Conservation (phyloP, 1,140 invertebrate genomes). For the Calycopis cecrops region DNA sequence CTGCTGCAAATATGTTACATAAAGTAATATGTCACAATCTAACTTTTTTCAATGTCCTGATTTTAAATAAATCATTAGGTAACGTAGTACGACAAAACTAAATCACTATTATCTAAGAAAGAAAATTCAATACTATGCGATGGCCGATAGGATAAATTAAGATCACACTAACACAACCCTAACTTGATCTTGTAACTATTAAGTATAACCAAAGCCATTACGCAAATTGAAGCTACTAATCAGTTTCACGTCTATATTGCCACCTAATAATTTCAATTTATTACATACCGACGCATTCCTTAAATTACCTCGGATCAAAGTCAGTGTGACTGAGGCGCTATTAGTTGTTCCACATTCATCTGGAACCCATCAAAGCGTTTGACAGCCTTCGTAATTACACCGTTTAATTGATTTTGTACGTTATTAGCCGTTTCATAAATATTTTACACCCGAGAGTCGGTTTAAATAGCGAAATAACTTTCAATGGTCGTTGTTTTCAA, state of each 20-base stretch:
- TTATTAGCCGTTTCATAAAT: neutral
- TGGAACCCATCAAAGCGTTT: slow-evolving; percentile 15
- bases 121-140: no score
- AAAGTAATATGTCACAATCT: no score
- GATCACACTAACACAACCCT: no score
- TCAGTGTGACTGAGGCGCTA: neutral
- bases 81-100: no score
- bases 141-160: no score
- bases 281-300: slow-evolving; percentile 4
- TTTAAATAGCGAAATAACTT: no score
- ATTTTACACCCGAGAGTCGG: no score
- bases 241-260: neutral
- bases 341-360: slow-evolving; percentile 4
- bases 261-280: neutral
- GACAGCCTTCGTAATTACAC: slow-evolving; percentile 19
- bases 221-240: neutral
- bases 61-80: no score
- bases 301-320: slow-evolving; percentile 19
- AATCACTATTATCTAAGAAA: no score
- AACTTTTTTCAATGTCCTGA: no score
- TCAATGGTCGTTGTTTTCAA: no score
- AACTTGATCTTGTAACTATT: neutral
- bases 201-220: neutral
- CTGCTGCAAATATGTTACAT: no score
- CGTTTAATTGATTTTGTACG: slow-evolving; percentile 21